Conservation (phyloP, 2,888 invertebrate genomes). For the Gibbula magus region DNA sequence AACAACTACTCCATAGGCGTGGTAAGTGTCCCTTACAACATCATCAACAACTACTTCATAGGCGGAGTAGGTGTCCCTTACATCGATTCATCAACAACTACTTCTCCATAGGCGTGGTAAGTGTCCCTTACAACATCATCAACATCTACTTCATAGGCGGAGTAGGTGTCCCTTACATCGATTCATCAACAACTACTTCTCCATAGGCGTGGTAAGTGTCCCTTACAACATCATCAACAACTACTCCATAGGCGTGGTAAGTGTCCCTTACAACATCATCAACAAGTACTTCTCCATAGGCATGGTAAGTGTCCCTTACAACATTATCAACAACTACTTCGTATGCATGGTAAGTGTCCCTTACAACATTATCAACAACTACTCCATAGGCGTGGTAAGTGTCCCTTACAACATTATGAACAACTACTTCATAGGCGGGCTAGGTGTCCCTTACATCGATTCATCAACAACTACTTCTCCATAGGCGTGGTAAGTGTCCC, state of each 20-base stretch:
- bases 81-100: conserved; percentile 98
- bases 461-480: too few relatives aligned
- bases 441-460: too few relatives aligned
- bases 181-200: conserved; percentile 98
- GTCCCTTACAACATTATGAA: too few relatives aligned
- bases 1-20: conserved; percentile 97
- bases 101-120: conserved; percentile 93
- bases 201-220: conserved; percentile 82
- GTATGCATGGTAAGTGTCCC: too few relatives aligned
- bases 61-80: conserved; percentile 89
- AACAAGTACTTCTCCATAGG: too few relatives aligned
- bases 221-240: neutral
- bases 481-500: too few relatives aligned
- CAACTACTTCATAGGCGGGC: too few relatives aligned
- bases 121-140: conserved; percentile 93
- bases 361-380: too few relatives aligned
- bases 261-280: too few relatives aligned
- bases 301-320: too few relatives aligned
- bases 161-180: conserved; percentile 85
- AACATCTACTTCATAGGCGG: conserved; percentile 99
- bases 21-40: conserved; percentile 87
- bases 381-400: too few relatives aligned
- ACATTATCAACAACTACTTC: too few relatives aligned
- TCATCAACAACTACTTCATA: conserved; percentile 98
- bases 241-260: neutral